Evolutionary conservation across 2,888 invertebrate species (phyloP), one percentile per base, ranked within the genome.

Genomic region (Eulithis testata): DNA sequence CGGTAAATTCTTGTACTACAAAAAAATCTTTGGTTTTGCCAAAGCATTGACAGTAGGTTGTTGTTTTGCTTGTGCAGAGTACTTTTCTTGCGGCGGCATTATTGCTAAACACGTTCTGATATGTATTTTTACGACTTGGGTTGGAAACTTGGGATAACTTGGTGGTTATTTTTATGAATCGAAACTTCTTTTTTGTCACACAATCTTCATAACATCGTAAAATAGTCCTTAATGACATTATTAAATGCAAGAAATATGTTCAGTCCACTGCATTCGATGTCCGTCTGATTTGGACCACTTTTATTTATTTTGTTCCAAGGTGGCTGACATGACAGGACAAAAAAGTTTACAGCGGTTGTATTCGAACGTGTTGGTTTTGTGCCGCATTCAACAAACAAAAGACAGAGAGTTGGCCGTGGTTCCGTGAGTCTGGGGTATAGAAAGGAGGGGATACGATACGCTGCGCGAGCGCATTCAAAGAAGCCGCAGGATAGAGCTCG

Each of bases 361-460:
- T 84, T 84, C 78, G 78, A 82, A 80, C 85, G 83, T 85, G 88
- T 89, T 85, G 84, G 85, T 86, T 89, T 88, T 89, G 84, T 89
- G 82, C 77, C 73, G 82, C 78, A 79, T 85, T 89, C 85, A 87
- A 88, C 88, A 89, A 90, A 92, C 90, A 91, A 91, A 90, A 88
- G 87, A 77, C 80, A 90, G 87, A 77, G 80, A 84, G 86, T 83
- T 76, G 83, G 83, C 74, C 80, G 77, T 77, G 81, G 83, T 79
- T 76, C 78, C 76, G 77, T 74, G 80, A 76, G 74, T 53, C 63
- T 73, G 76, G 78, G 77, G 74, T 69, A 68, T 55, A 63, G 53
- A 66, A 67, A 62, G 71, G 72, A 14, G 59, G 71, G 69, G 74
- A 69, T 72, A 73, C 78, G 89, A 86, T 82, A 88, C 89, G 88